A percentile compares a stretch with the other conserved stretches of the same genome.
These are phyloP conservation scores for Scylla paramamosain DNA, from an alignment of 1,140 invertebrate species.

Conservation along the genomic window DNA sequence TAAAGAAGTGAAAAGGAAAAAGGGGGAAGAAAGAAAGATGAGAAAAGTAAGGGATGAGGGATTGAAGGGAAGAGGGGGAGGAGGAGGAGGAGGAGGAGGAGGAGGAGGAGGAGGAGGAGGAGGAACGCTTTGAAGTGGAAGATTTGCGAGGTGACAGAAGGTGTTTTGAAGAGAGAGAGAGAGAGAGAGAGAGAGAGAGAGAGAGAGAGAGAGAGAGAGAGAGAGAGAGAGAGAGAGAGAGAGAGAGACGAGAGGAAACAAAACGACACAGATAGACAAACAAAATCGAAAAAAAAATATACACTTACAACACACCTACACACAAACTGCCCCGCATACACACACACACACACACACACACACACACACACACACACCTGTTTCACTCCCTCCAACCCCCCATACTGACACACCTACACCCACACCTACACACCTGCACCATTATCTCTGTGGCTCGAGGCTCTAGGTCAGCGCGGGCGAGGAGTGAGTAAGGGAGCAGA, in stretches of 20 bases:
- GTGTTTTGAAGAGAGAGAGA: neutral
- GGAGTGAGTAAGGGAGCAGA: constrained; percentile 52
- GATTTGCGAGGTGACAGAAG: neutral
- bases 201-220: too few species aligned
- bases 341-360: constrained; percentile 20
- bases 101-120: neutral
- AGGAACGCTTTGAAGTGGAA: neutral
- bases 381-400: neutral
- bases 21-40: too few species aligned
- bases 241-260: neutral
- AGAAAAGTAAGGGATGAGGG: too few species aligned
- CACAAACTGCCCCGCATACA: neutral
- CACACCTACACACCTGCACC: constrained; percentile 61
- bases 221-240: too few species aligned
- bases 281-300: neutral
- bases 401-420: neutral
- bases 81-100: too few species aligned
- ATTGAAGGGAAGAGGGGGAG: too few species aligned
- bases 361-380: constrained; percentile 6
- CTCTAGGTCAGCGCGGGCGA: constrained; percentile 69
- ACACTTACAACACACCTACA: neutral
- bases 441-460: constrained; percentile 74
- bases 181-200: too few species aligned
- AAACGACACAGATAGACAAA: neutral
- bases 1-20: too few species aligned